Conservation (phyloP, 2,113 vertebrate species). For the Xiphorhynchus elegans region DNA sequence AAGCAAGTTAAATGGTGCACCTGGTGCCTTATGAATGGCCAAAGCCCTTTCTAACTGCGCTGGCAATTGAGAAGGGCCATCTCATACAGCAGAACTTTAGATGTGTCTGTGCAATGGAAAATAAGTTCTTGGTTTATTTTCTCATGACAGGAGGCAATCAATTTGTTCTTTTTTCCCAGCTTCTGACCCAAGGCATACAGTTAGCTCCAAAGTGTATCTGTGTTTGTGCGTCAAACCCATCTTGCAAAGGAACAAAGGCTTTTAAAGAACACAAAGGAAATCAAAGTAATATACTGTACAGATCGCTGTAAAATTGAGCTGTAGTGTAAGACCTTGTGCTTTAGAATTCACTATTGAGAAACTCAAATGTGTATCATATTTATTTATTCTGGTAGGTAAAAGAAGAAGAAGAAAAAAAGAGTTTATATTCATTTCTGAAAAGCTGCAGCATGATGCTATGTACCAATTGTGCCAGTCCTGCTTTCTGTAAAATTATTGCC, state of each 20-base stretch:
- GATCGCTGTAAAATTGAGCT: slow-evolving; percentile 73
- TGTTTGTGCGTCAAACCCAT: slow-evolving; percentile 51
- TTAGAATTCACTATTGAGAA: slow-evolving; percentile 71
- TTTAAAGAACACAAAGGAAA: slow-evolving; percentile 49
- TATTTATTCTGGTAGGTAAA: slow-evolving; percentile 82
- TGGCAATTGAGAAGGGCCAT: neutral
- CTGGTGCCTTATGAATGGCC: neutral
- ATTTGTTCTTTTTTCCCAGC: neutral
- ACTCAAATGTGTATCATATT: slow-evolving; percentile 76
- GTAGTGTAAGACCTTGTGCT: slow-evolving; percentile 77
- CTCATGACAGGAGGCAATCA: neutral
- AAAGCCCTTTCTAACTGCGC: neutral
- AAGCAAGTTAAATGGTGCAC: neutral
- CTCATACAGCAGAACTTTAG: neutral
- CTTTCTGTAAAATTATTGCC: slow-evolving; percentile 78
- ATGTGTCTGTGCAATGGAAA: neutral
- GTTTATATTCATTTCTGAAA: slow-evolving; percentile 63
- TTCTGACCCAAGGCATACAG: slow-evolving; percentile 36
- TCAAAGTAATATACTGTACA: slow-evolving; percentile 58
- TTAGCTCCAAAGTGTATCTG: neutral
- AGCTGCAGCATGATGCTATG: slow-evolving; percentile 75
- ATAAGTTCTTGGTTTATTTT: slow-evolving; percentile 25
- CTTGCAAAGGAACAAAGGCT: slow-evolving; percentile 63
- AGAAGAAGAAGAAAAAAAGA: slow-evolving; percentile 43
- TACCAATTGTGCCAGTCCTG: slow-evolving; percentile 67